A percentile compares a stretch with the other conserved stretches of the same genome.
phyloP scores from a whole-genome alignment of 2,113 vertebrate genomes.

The Raja brachyura region DNA sequence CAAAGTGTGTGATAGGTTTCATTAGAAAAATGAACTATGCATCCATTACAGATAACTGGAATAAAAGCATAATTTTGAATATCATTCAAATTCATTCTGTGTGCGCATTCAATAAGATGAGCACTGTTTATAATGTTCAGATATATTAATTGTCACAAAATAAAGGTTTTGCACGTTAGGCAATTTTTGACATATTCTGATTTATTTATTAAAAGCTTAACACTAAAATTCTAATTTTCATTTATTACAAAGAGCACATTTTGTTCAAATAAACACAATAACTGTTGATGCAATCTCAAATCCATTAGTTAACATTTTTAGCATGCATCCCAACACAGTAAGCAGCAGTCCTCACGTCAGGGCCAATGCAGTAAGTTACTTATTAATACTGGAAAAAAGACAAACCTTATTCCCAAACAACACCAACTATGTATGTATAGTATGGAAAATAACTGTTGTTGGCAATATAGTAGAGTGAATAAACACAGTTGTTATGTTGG shows the following conservation, averaged over 20 bases:
- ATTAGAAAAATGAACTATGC: not conserved
- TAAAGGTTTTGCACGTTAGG: not conserved
- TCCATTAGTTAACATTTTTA: slow-evolving; percentile 25
- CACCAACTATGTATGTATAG: slow-evolving; percentile 1
- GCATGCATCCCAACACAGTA: slow-evolving; percentile 30
- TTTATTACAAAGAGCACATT: not conserved
- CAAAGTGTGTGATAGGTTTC: not conserved
- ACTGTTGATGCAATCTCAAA: slow-evolving; percentile 7
- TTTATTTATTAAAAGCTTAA: not conserved
- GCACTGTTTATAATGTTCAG: not conserved
- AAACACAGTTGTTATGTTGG: slow-evolving; percentile 26
- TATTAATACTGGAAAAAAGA: slow-evolving; percentile 23
- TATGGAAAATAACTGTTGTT: not conserved
- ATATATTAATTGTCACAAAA: slow-evolving; percentile 12
- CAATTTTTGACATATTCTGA: not conserved
- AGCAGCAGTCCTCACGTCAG: not conserved
- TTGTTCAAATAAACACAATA: slow-evolving; percentile 15
- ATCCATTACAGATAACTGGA: not conserved
- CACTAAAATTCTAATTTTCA: not conserved
- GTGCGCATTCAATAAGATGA: not conserved
- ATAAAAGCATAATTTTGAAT: not conserved
- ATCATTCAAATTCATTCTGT: not conserved
- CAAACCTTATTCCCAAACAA: slow-evolving; percentile 28
- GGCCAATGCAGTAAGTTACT: slow-evolving; percentile 16
- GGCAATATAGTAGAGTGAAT: slow-evolving; percentile 2